A percentile compares a stretch with the other conserved stretches of the same genome.
phyloP scores from a whole-genome alignment of 2,888 invertebrate genomes.

The Diloba caeruleocephala region DNA sequence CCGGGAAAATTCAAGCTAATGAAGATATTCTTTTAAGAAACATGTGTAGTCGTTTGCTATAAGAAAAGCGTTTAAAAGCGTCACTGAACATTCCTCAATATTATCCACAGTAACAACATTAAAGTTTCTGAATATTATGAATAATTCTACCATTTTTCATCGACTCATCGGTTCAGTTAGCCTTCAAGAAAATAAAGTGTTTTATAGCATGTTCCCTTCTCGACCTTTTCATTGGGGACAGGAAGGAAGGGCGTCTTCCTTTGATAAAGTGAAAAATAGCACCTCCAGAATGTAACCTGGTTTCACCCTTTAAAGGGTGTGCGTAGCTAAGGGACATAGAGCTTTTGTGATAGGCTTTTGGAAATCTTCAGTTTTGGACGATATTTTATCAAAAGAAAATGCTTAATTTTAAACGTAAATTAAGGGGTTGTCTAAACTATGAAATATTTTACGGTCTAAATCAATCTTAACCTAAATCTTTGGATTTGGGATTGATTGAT shows the following conservation, averaged over 20 bases:
- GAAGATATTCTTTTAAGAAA: no score
- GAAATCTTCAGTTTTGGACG: constrained; percentile 55
- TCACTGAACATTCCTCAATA: constrained; percentile 30
- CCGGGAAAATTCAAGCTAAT: no score
- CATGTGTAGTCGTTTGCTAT: background rate
- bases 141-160: constrained; percentile 61
- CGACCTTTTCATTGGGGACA: constrained; percentile 77
- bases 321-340: constrained; percentile 60
- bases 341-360: constrained; percentile 63
- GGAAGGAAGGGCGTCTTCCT: constrained; percentile 82
- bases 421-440: background rate
- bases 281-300: constrained; percentile 74
- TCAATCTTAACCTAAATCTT: no score
- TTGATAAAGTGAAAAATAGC: constrained; percentile 87
- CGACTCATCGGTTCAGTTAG: constrained; percentile 63
- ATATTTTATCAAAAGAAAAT: constrained; percentile 26
- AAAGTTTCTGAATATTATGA: constrained; percentile 53
- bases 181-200: constrained; percentile 72
- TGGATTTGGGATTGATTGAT: background rate
- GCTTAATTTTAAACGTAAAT: constrained; percentile 2
- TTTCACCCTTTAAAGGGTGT: constrained; percentile 66
- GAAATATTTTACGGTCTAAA: constrained; percentile 1
- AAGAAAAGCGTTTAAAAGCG: constrained; percentile 7
- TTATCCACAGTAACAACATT: constrained; percentile 38
- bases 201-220: constrained; percentile 78